phyloP scores from a whole-genome alignment of 1,140 invertebrate genomes.

The Conus betulinus region DNA sequence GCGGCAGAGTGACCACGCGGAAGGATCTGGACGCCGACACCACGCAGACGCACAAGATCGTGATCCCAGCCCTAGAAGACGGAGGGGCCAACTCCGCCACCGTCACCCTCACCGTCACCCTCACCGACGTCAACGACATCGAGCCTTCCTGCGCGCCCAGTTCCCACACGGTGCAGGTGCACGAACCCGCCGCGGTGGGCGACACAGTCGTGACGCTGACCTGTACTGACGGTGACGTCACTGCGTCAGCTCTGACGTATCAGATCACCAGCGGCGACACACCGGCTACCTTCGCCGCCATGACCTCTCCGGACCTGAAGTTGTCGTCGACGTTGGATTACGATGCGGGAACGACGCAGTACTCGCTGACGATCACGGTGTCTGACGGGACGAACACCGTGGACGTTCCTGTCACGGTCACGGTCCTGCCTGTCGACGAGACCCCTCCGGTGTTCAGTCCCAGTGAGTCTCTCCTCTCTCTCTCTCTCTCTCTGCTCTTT shows the following conservation, averaged over 20 bases:
- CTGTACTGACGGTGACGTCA: slow-evolving; percentile 55
- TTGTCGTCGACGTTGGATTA: slow-evolving; percentile 53
- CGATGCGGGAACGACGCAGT: slow-evolving; percentile 49
- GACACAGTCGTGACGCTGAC: slow-evolving; percentile 36
- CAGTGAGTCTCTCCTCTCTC: too few relatives aligned
- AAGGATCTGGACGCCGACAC: slow-evolving; percentile 56
- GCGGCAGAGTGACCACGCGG: slow-evolving; percentile 49
- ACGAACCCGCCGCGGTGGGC: slow-evolving; percentile 20
- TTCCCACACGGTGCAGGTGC: slow-evolving; percentile 47
- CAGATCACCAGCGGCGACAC: slow-evolving; percentile 52
- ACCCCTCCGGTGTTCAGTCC: slow-evolving; percentile 39
- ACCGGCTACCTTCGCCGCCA: slow-evolving; percentile 44
- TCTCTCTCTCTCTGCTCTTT: too few relatives aligned
- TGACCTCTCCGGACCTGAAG: slow-evolving; percentile 37
- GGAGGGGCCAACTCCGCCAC: slow-evolving; percentile 48
- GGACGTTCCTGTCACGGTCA: slow-evolving; percentile 44
- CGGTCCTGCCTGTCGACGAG: slow-evolving; percentile 47
- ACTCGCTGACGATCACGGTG: slow-evolving; percentile 55
- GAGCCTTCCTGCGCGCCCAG: slow-evolving; percentile 46
- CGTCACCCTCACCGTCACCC: slow-evolving; percentile 51
- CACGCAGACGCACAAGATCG: slow-evolving; percentile 44
- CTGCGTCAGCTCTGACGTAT: slow-evolving; percentile 53
- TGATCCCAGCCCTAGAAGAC: slow-evolving; percentile 47
- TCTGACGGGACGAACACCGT: slow-evolving; percentile 53
- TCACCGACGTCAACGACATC: slow-evolving; percentile 64